phyloP scores from a whole-genome alignment of 2,113 vertebrate genomes.

The Larimichthys crocea region DNA sequence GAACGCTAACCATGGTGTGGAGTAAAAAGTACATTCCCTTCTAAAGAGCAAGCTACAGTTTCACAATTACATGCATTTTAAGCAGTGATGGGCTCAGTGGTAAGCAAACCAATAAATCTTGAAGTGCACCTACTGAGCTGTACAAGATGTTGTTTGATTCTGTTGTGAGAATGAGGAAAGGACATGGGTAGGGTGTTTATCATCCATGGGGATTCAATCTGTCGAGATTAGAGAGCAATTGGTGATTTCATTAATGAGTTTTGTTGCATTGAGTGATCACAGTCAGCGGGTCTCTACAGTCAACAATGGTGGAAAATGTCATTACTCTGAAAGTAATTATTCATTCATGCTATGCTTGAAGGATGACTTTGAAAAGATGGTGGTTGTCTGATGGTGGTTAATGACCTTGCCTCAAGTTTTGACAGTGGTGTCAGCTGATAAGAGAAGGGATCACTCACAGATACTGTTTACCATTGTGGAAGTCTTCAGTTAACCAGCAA shows the following conservation, averaged over 20 bases:
- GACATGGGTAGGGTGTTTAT: conserved; percentile 51
- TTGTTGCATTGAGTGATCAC: conserved; percentile 74
- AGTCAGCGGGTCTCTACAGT: conserved; percentile 69
- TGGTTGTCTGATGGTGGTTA: conserved; percentile 18
- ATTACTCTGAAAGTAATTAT: conserved; percentile 80
- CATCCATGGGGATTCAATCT: conserved; percentile 65
- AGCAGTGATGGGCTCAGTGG: conserved; percentile 5
- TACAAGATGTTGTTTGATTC: conserved; percentile 54
- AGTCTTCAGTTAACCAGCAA: neutral
- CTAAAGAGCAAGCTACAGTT: conserved; percentile 11
- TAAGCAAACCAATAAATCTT: conserved; percentile 57
- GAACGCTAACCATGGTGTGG: neutral
- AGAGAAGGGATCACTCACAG: neutral
- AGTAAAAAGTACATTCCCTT: conserved; percentile 5
- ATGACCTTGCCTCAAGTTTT: conserved; percentile 43
- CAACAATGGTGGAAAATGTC: conserved; percentile 76
- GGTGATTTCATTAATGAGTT: conserved; percentile 78
- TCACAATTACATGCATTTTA: conserved; percentile 15
- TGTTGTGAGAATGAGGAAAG: conserved; percentile 30
- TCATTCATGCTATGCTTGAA: conserved; percentile 49
- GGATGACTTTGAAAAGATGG: conserved; percentile 55
- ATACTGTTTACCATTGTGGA: conserved; percentile 10
- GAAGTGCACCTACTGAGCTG: conserved; percentile 50
- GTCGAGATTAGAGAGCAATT: conserved; percentile 65
- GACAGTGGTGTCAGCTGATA: conserved; percentile 9